Evolutionary conservation across 2,113 vertebrate species (phyloP).

Genomic region (Oxyura jamaicensis): DNA sequence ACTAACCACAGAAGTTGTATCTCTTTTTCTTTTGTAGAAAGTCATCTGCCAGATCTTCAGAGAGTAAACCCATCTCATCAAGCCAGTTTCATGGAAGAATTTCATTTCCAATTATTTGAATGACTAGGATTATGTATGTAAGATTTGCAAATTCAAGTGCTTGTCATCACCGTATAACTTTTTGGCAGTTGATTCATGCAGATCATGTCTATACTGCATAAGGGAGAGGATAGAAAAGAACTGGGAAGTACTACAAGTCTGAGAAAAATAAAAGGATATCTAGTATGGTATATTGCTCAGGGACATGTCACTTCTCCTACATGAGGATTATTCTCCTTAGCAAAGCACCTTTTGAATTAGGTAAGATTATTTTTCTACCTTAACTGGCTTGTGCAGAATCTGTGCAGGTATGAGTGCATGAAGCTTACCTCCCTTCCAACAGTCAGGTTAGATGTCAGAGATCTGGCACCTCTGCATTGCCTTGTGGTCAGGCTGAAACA

Average conservation of each 20-base stretch:
- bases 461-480: neutral
- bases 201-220: neutral
- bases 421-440: neutral
- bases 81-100: neutral
- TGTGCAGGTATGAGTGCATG: neutral
- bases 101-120: conserved; percentile 16
- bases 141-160: neutral
- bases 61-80: conserved; percentile 40
- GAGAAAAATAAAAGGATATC: neutral
- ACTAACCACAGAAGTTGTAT: neutral
- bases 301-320: neutral
- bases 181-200: neutral
- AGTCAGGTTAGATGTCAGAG: neutral
- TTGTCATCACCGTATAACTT: neutral
- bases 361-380: neutral
- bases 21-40: neutral
- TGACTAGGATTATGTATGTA: neutral
- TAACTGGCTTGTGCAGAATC: neutral
- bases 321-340: neutral
- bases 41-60: neutral
- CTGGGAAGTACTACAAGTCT: neutral
- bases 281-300: neutral
- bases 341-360: neutral
- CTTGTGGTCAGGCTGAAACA: neutral
- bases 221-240: neutral